These are phyloP conservation scores for Epinotia brunnichana DNA, from an alignment of 2,888 invertebrate genomes.

Conservation along the genomic window DNA sequence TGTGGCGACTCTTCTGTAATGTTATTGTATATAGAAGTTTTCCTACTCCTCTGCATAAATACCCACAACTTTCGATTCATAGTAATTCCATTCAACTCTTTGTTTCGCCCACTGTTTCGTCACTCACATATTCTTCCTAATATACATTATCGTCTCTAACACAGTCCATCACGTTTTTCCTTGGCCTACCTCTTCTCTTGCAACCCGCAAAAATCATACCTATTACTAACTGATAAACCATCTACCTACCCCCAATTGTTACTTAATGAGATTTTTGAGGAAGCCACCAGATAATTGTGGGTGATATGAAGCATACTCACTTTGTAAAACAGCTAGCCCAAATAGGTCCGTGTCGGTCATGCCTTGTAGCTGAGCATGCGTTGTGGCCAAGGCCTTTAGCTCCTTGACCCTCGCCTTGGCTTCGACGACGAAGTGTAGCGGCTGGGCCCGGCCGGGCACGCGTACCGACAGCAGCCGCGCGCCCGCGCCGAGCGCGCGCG, in stretches of 20 bases:
- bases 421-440: slow-evolving; percentile 85
- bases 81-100: neutral
- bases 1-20: neutral
- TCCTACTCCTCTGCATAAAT: neutral
- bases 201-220: neutral
- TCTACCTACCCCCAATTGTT: too few species aligned
- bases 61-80: neutral
- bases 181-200: neutral
- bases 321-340: slow-evolving; percentile 92
- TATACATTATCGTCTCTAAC: neutral
- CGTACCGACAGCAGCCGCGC: slow-evolving; percentile 87
- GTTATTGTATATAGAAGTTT: too few species aligned
- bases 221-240: too few species aligned
- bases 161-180: neutral
- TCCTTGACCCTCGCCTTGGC: slow-evolving; percentile 93
- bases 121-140: neutral
- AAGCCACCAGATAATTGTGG: neutral
- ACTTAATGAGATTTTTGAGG: too few species aligned
- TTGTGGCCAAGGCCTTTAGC: slow-evolving; percentile 91
- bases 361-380: slow-evolving; percentile 91
- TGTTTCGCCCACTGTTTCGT: neutral
- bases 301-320: slow-evolving; percentile 78
- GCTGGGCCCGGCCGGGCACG: slow-evolving; percentile 83
- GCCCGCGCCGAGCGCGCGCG: slow-evolving; percentile 85
- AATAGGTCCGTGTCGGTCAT: slow-evolving; percentile 93